A percentile compares a stretch with the other conserved stretches of the same genome.
These are phyloP conservation scores for Siniperca chuatsi DNA, from an alignment of 2,113 vertebrate species.

Conservation along the genomic window DNA sequence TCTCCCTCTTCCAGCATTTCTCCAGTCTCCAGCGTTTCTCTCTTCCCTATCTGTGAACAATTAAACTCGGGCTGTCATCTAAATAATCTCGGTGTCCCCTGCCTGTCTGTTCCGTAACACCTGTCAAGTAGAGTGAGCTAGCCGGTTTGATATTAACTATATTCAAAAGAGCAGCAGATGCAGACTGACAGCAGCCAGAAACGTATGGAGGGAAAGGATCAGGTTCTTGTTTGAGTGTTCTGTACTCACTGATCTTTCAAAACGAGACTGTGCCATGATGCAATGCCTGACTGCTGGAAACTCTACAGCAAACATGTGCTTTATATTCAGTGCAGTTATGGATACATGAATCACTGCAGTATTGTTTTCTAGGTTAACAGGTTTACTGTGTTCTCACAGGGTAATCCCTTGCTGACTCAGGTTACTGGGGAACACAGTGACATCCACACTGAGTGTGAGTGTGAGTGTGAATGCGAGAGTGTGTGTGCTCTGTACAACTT, in stretches of 20 bases:
- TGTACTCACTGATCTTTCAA: constrained; percentile 49
- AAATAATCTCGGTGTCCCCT: too few relatives aligned
- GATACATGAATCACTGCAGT: constrained; percentile 51
- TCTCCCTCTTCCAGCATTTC: too few relatives aligned
- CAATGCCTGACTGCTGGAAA: constrained; percentile 57
- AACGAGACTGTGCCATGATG: constrained; percentile 50
- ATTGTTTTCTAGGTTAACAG: constrained; percentile 56
- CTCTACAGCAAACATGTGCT: constrained; percentile 18
- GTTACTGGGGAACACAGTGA: too few relatives aligned
- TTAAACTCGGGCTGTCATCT: too few relatives aligned
- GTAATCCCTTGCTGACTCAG: constrained; percentile 44
- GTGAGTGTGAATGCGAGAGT: not conserved
- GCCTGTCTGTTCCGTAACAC: too few relatives aligned
- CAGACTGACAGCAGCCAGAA: constrained; percentile 1
- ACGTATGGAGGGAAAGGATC: not conserved
- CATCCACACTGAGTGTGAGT: too few relatives aligned
- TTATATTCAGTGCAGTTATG: constrained; percentile 46
- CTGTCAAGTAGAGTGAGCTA: too few relatives aligned
- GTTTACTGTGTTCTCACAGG: constrained; percentile 64
- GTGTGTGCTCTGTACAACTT: not conserved
- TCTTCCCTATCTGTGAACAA: too few relatives aligned
- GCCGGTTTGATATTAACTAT: not conserved
- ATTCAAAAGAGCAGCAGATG: constrained; percentile 36
- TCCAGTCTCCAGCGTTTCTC: too few relatives aligned
- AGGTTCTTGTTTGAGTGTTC: constrained; percentile 31